A percentile compares a stretch with the other conserved stretches of the same genome.
phyloP scores from a whole-genome alignment of 2,888 invertebrate species.

The Ischnus inquisitorius region DNA sequence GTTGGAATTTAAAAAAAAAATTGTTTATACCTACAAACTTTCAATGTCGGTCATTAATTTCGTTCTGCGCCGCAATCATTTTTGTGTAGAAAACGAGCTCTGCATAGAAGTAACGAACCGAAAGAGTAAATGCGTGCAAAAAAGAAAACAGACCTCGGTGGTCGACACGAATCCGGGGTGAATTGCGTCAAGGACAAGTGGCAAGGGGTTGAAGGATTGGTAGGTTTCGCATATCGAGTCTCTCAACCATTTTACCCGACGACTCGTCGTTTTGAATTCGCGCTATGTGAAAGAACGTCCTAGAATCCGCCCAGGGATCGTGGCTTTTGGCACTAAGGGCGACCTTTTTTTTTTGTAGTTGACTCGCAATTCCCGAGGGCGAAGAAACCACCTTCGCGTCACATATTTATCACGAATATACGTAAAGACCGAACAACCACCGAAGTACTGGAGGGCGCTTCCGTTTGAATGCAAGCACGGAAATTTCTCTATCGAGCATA shows the following conservation, averaged over 20 bases:
- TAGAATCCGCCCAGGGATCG: no score
- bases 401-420: no score
- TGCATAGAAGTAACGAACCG: neutral
- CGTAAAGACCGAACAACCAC: no score
- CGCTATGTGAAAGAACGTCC: neutral
- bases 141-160: conserved; percentile 1
- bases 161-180: conserved; percentile 5
- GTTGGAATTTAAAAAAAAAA: no score
- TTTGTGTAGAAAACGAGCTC: neutral
- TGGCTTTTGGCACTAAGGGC: no score
- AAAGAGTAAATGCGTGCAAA: neutral
- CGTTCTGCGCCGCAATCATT: neutral
- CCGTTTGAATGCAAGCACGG: no score
- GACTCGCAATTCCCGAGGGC: no score
- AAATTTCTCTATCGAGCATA: no score
- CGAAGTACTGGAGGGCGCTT: no score
- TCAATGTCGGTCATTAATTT: no score
- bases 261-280: neutral
- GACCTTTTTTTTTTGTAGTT: no score
- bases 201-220: conserved; percentile 6
- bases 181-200: conserved; percentile 17
- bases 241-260: neutral
- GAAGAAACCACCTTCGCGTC: neutral
- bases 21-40: no score
- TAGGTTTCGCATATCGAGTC: neutral